phyloP scores from a whole-genome alignment of 2,113 vertebrate genomes.

The Malurus elegans region DNA sequence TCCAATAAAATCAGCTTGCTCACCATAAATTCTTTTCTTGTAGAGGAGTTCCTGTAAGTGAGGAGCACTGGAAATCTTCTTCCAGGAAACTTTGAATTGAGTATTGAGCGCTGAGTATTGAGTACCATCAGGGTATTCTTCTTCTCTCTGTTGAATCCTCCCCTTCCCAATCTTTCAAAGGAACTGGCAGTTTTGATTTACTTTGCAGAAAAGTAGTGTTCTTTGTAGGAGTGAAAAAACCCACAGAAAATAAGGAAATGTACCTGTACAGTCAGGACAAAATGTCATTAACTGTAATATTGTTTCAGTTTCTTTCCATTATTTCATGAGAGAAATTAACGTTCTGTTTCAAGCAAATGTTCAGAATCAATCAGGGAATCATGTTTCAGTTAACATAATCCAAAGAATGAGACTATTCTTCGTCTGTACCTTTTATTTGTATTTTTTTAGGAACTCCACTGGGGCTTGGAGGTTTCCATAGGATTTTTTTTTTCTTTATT shows the following conservation, averaged over 20 bases:
- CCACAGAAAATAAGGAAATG: neutral
- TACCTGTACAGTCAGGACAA: neutral
- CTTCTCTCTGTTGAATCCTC: neutral
- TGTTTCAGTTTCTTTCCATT: neutral
- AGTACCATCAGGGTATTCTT: neutral
- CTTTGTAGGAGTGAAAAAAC: neutral
- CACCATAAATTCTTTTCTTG: neutral
- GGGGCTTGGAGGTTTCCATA: neutral
- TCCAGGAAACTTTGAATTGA: constrained; percentile 15
- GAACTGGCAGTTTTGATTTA: neutral
- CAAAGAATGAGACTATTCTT: neutral
- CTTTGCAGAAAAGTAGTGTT: neutral
- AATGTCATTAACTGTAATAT: neutral
- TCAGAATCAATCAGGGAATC: neutral
- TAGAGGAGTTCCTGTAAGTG: constrained; percentile 14
- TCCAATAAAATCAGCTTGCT: constrained; percentile 17
- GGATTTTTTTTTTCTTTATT: neutral
- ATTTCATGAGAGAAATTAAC: constrained; percentile 15
- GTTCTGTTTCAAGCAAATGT: neutral
- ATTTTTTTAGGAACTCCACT: neutral
- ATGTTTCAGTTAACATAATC: neutral
- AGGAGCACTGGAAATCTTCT: neutral
- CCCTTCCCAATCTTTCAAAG: neutral
- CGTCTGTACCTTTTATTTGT: neutral
- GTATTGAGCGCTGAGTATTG: neutral